A percentile compares a stretch with the other conserved stretches of the same genome.
phyloP scores from a whole-genome alignment of 2,888 invertebrate species.

The Incurvaria masculella region DNA sequence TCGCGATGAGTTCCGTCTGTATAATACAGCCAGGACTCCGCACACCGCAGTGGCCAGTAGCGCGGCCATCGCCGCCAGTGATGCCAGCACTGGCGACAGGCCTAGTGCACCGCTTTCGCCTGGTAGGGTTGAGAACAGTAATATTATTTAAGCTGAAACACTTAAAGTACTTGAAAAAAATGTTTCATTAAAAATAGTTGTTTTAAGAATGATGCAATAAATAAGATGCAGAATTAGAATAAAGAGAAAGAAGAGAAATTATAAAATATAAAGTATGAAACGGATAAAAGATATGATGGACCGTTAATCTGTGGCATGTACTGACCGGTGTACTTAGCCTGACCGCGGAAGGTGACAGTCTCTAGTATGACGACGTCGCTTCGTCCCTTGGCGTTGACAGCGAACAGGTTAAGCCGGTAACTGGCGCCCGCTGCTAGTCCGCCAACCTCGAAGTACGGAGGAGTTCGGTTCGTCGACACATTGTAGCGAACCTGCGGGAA shows the following conservation, averaged over 20 bases:
- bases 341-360: conserved; percentile 81
- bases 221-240: background rate
- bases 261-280: too few species aligned
- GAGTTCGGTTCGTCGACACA: conserved; percentile 60
- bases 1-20: conserved; percentile 57
- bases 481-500: conserved; percentile 55
- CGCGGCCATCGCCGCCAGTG: conserved; percentile 73
- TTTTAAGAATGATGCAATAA: background rate
- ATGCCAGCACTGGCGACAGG: conserved; percentile 73
- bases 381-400: conserved; percentile 83
- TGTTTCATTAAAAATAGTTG: background rate
- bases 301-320: too few species aligned
- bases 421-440: conserved; percentile 71
- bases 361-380: conserved; percentile 82
- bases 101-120: conserved; percentile 63
- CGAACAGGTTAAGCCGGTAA: conserved; percentile 79
- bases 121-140: conserved; percentile 26
- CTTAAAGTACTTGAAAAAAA: background rate
- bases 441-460: conserved; percentile 65
- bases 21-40: conserved; percentile 71
- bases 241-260: background rate
- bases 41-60: conserved; percentile 73
- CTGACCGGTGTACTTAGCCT: conserved; percentile 82
- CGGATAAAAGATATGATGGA: too few species aligned
- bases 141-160: background rate